Evolutionary conservation across 1,140 invertebrate species (phyloP), one percentile per base, ranked within the genome.

Genomic region (Antheraea pernyi): DNA sequence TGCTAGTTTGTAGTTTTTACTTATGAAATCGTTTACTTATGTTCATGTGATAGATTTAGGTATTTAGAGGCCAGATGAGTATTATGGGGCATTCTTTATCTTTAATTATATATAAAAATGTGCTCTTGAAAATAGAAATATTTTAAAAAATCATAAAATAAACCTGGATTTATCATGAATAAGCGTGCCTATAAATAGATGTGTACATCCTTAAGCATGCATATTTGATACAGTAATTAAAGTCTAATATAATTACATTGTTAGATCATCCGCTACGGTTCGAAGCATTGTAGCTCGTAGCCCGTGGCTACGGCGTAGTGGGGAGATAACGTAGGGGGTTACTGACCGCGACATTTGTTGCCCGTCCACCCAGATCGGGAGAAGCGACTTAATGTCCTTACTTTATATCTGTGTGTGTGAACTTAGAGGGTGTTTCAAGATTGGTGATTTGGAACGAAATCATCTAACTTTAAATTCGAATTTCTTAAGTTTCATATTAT

Each of bases 271-370:
- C 63, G 65, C 66, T 58, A 11, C 11, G 46, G 46, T 65, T n/a
- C 68, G 62, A 36, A 64, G 61, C 61, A 42, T 64, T 39, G 70
- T 68, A 69, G 65, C 68, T 73, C 65, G 72, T 73, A 70, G 75
- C 64, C 73, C 68, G 76, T 68, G 65, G 72, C 72, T 72, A 72
- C 73, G 72, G 62, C 70, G 72, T 74, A 77, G 76, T 19, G 64
- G 75, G 61, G 70, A 22, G 70, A 69, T 66, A 46, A 68, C 71
- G 65, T 22, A 61, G 72, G 76, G 71, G 68, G 77, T 68, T 69
- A 79, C 75, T 88, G 86, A 88, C 86, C 86, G 84, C 86, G 84
- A 84, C 86, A 88, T 88, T 88, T 84, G 86, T 88, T 79, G 81
- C 79, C 74, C 70, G 78, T 81, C 81, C 73, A 67, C 75, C 70